Conservation (phyloP, 2,797 vertebrate genomes). For the Pempheris klunzingeri region DNA sequence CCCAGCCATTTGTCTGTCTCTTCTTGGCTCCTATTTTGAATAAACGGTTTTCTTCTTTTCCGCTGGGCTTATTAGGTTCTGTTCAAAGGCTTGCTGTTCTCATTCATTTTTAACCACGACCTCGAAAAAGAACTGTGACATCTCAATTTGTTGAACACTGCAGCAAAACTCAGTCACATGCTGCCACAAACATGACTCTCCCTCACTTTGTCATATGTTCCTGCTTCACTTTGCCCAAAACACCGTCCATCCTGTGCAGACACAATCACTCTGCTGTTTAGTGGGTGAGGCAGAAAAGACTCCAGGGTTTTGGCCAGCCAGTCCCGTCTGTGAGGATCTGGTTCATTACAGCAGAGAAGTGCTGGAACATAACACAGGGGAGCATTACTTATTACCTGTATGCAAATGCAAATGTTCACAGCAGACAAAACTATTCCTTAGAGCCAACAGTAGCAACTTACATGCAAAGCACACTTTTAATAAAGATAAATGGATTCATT, state of each 20-base stretch:
- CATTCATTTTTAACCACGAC: slow-evolving; percentile 41
- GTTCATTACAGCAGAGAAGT: slow-evolving; percentile 92
- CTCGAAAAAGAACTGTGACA: slow-evolving; percentile 40
- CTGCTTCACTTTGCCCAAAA: slow-evolving; percentile 80
- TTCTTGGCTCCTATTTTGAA: slow-evolving; percentile 42
- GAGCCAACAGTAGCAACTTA: slow-evolving; percentile 7
- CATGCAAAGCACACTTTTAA: neutral
- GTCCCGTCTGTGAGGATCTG: slow-evolving; percentile 86
- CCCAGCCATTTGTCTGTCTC: slow-evolving; percentile 36
- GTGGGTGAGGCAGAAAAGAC: slow-evolving; percentile 90
- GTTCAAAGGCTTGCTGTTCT: slow-evolving; percentile 62
- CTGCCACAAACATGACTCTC: slow-evolving; percentile 25
- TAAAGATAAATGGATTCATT: neutral
- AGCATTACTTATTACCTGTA: slow-evolving; percentile 15
- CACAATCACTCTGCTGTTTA: slow-evolving; percentile 82
- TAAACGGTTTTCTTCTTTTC: slow-evolving; percentile 46
- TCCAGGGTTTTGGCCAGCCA: slow-evolving; percentile 93
- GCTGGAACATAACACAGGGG: slow-evolving; percentile 79
- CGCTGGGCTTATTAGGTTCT: slow-evolving; percentile 48
- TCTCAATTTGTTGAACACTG: slow-evolving; percentile 43
- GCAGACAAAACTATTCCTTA: slow-evolving; percentile 12
- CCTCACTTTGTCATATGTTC: slow-evolving; percentile 84
- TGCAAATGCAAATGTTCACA: slow-evolving; percentile 34
- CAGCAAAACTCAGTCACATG: slow-evolving; percentile 28
- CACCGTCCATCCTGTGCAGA: slow-evolving; percentile 89